A percentile compares a stretch with the other conserved stretches of the same genome.
phyloP scores from a whole-genome alignment of 1,140 invertebrate species.

The Zaprionus davidi region DNA sequence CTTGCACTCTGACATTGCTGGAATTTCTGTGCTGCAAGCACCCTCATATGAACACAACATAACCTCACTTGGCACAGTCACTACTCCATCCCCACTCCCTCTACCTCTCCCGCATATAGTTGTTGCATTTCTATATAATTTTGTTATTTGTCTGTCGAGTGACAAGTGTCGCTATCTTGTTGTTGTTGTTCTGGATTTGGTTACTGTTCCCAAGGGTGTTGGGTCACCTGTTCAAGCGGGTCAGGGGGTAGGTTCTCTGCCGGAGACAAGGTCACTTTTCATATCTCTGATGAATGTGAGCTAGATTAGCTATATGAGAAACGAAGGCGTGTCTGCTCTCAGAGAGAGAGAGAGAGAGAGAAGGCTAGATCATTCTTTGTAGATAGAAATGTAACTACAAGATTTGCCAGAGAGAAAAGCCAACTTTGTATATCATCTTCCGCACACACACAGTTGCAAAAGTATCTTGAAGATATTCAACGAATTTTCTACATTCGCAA shows the following conservation, averaged over 20 bases:
- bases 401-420: neutral
- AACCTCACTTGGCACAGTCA: slow-evolving; percentile 8
- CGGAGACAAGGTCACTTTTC: neutral
- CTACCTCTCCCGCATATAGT: slow-evolving; percentile 34
- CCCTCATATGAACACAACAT: slow-evolving; percentile 3
- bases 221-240: slow-evolving; percentile 18
- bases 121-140: slow-evolving; percentile 73
- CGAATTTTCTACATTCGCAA: neutral
- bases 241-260: slow-evolving; percentile 15
- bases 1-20: slow-evolving; percentile 35
- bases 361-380: neutral
- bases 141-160: slow-evolving; percentile 67
- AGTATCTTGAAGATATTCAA: slow-evolving; percentile 4
- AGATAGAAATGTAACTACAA: slow-evolving; percentile 3
- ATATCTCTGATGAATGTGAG: slow-evolving; percentile 6
- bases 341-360: neutral
- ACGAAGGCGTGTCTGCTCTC: neutral
- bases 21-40: slow-evolving; percentile 28
- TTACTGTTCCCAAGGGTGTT: slow-evolving; percentile 48
- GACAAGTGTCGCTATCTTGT: slow-evolving; percentile 58
- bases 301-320: slow-evolving; percentile 4
- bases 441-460: neutral
- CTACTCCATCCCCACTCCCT: slow-evolving; percentile 7
- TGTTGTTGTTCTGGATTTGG: slow-evolving; percentile 43
- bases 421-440: neutral